These are phyloP conservation scores for Euplexia lucipara DNA, from an alignment of 2,888 invertebrate species.

Conservation along the genomic window DNA sequence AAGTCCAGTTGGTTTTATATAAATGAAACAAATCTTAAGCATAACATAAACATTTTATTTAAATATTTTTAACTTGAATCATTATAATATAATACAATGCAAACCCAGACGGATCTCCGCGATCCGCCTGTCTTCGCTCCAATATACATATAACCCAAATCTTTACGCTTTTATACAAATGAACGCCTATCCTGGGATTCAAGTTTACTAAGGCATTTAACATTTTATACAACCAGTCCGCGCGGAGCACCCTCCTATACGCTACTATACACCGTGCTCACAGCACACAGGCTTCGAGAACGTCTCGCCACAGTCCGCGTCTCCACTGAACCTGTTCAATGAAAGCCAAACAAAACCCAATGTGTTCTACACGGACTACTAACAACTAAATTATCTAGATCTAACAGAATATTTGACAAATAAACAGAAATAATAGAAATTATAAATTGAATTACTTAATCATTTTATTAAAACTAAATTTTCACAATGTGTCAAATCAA, in stretches of 20 bases:
- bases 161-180: constrained; percentile 69
- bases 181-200: constrained; percentile 41
- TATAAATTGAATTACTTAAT: constrained; percentile 43
- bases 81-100: constrained; percentile 82
- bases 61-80: constrained; percentile 84
- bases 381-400: constrained; percentile 37
- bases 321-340: neutral
- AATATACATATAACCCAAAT: constrained; percentile 75
- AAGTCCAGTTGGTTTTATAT: neutral
- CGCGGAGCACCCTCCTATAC: neutral
- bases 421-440: constrained; percentile 52
- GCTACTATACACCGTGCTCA: neutral
- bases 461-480: constrained; percentile 54
- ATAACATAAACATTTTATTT: constrained; percentile 89
- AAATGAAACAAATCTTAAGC: constrained; percentile 74
- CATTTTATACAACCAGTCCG: constrained; percentile 74
- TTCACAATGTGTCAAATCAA: constrained; percentile 47
- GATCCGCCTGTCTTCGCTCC: constrained; percentile 56
- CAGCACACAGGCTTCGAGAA: neutral
- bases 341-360: constrained; percentile 12
- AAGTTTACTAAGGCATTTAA: constrained; percentile 73
- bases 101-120: constrained; percentile 58
- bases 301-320: neutral
- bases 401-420: constrained; percentile 45
- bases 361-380: constrained; percentile 6